Conservation (phyloP, 2,113 vertebrate species). For the Nymphicus hollandicus region DNA sequence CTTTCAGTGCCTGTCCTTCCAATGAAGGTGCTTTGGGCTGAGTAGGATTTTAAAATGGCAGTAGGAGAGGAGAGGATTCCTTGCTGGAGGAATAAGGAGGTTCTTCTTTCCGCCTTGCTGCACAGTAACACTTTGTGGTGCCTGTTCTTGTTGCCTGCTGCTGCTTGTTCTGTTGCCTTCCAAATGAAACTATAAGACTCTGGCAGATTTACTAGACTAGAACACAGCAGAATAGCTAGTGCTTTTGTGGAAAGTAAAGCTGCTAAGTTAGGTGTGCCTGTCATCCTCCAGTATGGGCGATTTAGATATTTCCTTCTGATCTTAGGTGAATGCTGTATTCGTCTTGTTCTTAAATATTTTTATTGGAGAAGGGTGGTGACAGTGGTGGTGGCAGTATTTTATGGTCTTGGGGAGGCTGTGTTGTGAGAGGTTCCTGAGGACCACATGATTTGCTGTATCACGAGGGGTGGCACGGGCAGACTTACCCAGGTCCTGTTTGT, state of each 20-base stretch:
- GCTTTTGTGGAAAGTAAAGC: background rate
- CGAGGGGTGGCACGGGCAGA: background rate
- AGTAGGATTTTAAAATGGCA: background rate
- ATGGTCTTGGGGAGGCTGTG: background rate
- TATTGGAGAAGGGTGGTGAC: background rate
- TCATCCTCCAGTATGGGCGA: background rate
- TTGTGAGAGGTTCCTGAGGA: background rate
- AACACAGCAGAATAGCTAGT: background rate
- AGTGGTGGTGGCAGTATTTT: background rate
- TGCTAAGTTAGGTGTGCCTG: background rate
- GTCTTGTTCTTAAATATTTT: background rate
- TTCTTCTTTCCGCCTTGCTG: background rate
- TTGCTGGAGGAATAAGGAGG: background rate
- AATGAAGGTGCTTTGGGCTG: background rate
- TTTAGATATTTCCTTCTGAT: background rate
- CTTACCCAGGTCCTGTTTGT: background rate
- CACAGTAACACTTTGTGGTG: background rate
- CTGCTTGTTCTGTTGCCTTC: background rate
- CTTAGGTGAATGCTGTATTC: background rate
- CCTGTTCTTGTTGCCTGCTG: background rate
- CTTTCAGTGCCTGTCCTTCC: background rate
- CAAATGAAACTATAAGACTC: background rate
- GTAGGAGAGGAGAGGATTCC: background rate
- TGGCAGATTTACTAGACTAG: background rate
- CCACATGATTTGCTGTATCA: background rate